phyloP scores from a whole-genome alignment of 2,797 vertebrate species.

The Netta rufina region DNA sequence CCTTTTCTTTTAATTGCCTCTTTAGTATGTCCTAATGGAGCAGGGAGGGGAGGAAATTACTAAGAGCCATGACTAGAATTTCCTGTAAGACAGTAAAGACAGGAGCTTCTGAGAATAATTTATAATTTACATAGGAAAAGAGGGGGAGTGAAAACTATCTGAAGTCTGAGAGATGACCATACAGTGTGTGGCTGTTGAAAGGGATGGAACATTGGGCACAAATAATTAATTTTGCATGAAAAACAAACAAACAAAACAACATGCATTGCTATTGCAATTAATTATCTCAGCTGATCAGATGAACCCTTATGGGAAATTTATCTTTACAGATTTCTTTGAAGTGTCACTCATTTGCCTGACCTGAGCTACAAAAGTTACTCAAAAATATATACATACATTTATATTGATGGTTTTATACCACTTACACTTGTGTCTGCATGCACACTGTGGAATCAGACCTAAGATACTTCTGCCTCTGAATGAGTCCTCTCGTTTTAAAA shows the following conservation, averaged over 20 bases:
- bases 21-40: neutral
- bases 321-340: neutral
- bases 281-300: neutral
- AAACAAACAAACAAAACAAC: neutral
- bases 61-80: neutral
- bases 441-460: neutral
- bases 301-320: neutral
- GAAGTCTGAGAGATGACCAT: neutral
- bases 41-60: neutral
- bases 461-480: neutral
- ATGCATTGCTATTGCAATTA: neutral
- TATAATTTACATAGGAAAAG: neutral
- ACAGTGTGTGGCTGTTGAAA: neutral
- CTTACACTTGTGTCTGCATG: neutral
- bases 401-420: neutral
- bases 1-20: neutral
- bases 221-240: neutral
- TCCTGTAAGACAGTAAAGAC: neutral
- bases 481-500: neutral
- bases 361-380: neutral
- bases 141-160: neutral
- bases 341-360: neutral
- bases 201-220: neutral
- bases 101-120: neutral
- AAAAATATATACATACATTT: neutral